A percentile compares a stretch with the other conserved stretches of the same genome.
Conservation (phyloP, 2,797 vertebrate genomes). For the Melanotaenia boesemani region DNA sequence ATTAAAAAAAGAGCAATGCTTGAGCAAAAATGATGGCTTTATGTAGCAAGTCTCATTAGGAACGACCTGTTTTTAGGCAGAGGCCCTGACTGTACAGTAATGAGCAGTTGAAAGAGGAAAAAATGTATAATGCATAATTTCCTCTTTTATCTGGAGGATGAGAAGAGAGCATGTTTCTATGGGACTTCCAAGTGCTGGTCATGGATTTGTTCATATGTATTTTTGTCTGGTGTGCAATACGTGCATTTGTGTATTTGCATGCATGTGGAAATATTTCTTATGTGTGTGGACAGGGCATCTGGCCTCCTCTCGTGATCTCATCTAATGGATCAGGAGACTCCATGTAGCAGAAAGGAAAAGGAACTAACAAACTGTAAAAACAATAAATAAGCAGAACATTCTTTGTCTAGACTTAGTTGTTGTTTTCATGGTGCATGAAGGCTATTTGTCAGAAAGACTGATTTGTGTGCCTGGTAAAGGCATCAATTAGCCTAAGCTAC, state of each 20-base stretch:
- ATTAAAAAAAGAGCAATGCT: slow-evolving; percentile 14
- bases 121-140: slow-evolving; percentile 71
- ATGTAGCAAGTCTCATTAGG: slow-evolving; percentile 58
- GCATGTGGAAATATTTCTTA: slow-evolving; percentile 3
- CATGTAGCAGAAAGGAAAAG: slow-evolving; percentile 12
- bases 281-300: not conserved
- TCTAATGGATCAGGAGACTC: not conserved
- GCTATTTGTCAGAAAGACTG: not conserved
- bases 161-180: slow-evolving; percentile 70
- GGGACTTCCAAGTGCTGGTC: slow-evolving; percentile 77
- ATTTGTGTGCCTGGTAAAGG: not conserved
- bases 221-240: slow-evolving; percentile 32
- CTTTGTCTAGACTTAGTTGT: not conserved
- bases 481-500: slow-evolving; percentile 19
- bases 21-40: slow-evolving; percentile 43
- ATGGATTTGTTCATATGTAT: slow-evolving; percentile 51
- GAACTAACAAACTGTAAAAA: slow-evolving; percentile 2
- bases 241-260: not conserved
- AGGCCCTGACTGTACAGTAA: slow-evolving; percentile 66
- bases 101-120: slow-evolving; percentile 61
- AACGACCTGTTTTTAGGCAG: slow-evolving; percentile 59
- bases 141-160: slow-evolving; percentile 70
- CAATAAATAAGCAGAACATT: slow-evolving; percentile 7
- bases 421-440: slow-evolving; percentile 5
- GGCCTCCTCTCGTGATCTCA: slow-evolving; percentile 14